Conservation (phyloP, 1,140 invertebrate species). For the Trachelipus rathkii region DNA sequence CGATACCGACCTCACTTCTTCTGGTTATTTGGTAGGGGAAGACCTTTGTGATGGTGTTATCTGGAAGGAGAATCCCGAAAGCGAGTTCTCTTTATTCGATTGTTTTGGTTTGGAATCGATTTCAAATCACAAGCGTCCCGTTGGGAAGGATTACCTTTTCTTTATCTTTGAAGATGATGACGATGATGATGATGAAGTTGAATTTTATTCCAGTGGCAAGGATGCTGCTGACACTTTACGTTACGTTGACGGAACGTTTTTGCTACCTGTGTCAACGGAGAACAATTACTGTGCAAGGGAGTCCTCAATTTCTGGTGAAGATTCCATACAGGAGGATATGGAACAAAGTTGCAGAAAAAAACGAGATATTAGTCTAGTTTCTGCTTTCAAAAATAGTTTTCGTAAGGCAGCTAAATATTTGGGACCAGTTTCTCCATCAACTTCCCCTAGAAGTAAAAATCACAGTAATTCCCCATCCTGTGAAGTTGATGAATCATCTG, state of each 20-base stretch:
- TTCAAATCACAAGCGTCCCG: conserved; percentile 28
- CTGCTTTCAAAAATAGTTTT: conserved; percentile 43
- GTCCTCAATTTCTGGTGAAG: background rate
- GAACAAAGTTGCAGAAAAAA: background rate
- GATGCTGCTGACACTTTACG: too few relatives aligned
- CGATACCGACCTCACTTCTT: too few relatives aligned
- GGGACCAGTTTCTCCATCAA: conserved; percentile 21
- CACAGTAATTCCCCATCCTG: too few relatives aligned
- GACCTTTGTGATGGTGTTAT: too few relatives aligned
- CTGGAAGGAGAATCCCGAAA: too few relatives aligned
- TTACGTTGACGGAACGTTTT: too few relatives aligned
- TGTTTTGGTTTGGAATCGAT: conserved; percentile 30
- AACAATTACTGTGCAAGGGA: too few relatives aligned
- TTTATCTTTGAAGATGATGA: conserved; percentile 45
- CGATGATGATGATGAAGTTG: conserved; percentile 28
- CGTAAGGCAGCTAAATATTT: conserved; percentile 39
- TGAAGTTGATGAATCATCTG: too few relatives aligned
- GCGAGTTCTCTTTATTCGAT: conserved; percentile 20
- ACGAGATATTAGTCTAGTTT: conserved; percentile 17
- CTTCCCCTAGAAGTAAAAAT: background rate
- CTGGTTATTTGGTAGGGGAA: too few relatives aligned
- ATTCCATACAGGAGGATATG: background rate
- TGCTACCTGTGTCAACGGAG: too few relatives aligned
- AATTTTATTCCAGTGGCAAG: too few relatives aligned
- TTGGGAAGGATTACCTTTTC: conserved; percentile 32